A percentile compares a stretch with the other conserved stretches of the same genome.
phyloP scores from a whole-genome alignment of 2,113 vertebrate species.

The Mesoclemmys tuberculata region DNA sequence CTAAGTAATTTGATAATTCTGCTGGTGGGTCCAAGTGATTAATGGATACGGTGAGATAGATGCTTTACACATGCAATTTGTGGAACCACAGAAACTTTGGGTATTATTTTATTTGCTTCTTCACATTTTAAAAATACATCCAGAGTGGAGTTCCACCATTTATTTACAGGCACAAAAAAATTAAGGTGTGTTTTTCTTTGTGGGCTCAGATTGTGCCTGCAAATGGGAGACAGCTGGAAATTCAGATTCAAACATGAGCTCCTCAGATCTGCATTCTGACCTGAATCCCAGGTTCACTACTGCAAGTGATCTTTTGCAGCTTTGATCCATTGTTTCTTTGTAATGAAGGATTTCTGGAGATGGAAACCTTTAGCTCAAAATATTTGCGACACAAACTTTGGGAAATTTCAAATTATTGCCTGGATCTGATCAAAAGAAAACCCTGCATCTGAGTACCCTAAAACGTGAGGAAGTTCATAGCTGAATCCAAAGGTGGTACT shows the following conservation, averaged over 20 bases:
- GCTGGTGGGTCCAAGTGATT: background rate
- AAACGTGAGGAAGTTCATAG: too few species aligned
- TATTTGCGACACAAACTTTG: too few species aligned
- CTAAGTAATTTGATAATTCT: background rate
- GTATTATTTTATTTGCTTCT: too few species aligned
- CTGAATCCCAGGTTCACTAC: background rate
- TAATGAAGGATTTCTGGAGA: background rate
- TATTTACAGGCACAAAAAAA: background rate
- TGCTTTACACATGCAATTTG: too few species aligned
- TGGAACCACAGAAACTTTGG: too few species aligned
- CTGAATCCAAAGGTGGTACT: too few species aligned
- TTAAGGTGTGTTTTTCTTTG: background rate
- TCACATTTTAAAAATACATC: too few species aligned
- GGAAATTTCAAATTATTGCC: too few species aligned
- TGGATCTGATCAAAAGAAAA: too few species aligned
- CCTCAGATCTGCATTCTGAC: constrained; percentile 21
- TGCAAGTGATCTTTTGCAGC: background rate
- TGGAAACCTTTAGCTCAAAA: too few species aligned
- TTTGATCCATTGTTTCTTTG: constrained; percentile 1
- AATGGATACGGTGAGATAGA: background rate
- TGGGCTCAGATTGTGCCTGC: background rate
- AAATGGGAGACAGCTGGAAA: background rate
- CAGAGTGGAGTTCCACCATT: too few species aligned
- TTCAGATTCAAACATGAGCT: background rate
- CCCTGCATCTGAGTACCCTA: too few species aligned